phyloP scores from a whole-genome alignment of 92 coral and sea anemone species.

The Actinernus sp. region DNA sequence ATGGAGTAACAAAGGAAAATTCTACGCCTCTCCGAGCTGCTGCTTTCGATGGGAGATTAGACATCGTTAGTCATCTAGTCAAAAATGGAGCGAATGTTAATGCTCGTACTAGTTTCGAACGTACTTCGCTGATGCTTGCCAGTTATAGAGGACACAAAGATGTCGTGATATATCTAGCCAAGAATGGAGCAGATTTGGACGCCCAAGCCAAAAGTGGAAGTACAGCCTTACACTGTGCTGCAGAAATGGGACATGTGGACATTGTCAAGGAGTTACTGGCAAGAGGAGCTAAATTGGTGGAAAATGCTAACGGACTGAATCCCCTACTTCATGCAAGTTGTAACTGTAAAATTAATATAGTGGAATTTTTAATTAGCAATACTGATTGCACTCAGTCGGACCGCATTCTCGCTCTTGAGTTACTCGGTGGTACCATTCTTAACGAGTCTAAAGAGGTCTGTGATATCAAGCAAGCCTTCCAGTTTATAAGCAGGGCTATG shows the following conservation, averaged over 20 bases:
- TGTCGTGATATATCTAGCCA: constrained; percentile 69
- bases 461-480: constrained; percentile 62
- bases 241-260: constrained; percentile 71
- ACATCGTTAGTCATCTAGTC: constrained; percentile 74
- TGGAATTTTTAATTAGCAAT: constrained; percentile 62
- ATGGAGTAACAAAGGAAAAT: constrained; percentile 75
- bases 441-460: constrained; percentile 79
- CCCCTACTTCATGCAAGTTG: constrained; percentile 77
- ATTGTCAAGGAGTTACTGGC: constrained; percentile 66
- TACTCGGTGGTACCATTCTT: constrained; percentile 80
- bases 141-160: constrained; percentile 78
- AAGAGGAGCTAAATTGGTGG: constrained; percentile 46
- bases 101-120: constrained; percentile 76
- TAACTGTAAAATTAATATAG: constrained; percentile 76
- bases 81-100: constrained; percentile 80
- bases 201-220: constrained; percentile 78
- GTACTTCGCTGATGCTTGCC: constrained; percentile 85
- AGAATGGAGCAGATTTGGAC: constrained; percentile 64
- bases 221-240: constrained; percentile 83
- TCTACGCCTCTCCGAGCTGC: constrained; percentile 86
- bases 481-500: constrained; percentile 68
- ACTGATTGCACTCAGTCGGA: constrained; percentile 58
- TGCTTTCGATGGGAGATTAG: constrained; percentile 83
- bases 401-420: constrained; percentile 61
- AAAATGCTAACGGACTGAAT: constrained; percentile 58